A percentile compares a stretch with the other conserved stretches of the same genome.
Evolutionary conservation across 2,113 vertebrate species (phyloP).

Genomic region (Damaliscus lunatus): DNA sequence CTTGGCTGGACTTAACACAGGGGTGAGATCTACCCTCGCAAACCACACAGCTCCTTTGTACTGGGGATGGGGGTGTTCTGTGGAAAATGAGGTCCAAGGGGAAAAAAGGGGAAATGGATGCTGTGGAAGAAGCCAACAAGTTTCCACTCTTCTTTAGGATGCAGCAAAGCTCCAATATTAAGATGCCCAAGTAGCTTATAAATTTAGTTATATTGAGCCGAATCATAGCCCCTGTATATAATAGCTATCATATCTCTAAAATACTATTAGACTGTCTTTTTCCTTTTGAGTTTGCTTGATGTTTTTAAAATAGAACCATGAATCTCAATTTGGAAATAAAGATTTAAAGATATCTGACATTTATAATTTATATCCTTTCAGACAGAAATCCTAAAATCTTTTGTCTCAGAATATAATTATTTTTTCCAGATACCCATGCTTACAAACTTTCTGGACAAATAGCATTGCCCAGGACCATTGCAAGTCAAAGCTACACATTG

Average conservation of each 20-base stretch:
- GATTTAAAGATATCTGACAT: background rate
- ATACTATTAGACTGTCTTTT: background rate
- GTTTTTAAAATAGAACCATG: background rate
- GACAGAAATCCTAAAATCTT: background rate
- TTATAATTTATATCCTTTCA: background rate
- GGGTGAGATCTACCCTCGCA: background rate
- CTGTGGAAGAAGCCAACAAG: background rate
- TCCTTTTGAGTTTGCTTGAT: conserved; percentile 3
- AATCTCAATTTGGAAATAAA: conserved; percentile 13
- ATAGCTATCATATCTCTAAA: background rate
- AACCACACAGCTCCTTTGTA: background rate
- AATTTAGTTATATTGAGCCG: background rate
- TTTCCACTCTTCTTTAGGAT: background rate
- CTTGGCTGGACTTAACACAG: background rate
- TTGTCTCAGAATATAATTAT: background rate
- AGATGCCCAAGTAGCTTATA: background rate
- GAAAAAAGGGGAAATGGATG: background rate
- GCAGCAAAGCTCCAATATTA: background rate
- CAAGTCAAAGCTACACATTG: background rate
- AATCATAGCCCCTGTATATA: background rate
- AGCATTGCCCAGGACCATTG: background rate
- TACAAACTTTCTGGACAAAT: background rate
- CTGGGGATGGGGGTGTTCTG: background rate
- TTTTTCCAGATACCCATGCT: background rate
- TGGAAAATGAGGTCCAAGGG: background rate